Base-by-base conservation (phyloP, 1,140 invertebrate species). In the Pissodes strobi region DNA sequence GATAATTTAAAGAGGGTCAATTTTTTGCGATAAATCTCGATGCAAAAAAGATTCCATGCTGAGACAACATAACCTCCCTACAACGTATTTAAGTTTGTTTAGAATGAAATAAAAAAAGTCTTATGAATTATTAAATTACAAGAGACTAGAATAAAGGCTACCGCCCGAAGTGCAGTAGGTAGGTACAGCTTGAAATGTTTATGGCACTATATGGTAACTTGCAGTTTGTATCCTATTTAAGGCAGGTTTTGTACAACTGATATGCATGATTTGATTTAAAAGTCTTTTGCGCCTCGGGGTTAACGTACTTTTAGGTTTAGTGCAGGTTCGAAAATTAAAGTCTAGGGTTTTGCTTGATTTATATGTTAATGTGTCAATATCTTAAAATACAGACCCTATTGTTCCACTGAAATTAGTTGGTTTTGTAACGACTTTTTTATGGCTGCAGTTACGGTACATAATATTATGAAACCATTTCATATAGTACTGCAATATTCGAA, bases 1-100 rank as follows among this genome's bases (percentile, higher is more conserved):
- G 60, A 45, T 61, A 46, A 61, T 66, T 66, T 61, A 66, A 66
- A 66, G 30, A 48, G 64, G 64, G 59, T 51, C 57, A 66, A 46
- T 59, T 56, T 64, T 53, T 66, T 66, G 57, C 56, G 37, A 60
- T 57, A 48, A 43, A 61, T 61, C 25, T 21, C 10, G 19, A 51
- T 25, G 39, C 37, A 63, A 63, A 63, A 63, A 53, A 64, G 19
- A 13, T 15, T 10, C n/a, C 61, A 41, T 27, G 64, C 56, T 66
- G 64, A 30, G 64, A 21, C 22, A 15, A 37, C 57, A 56, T 59
- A 38, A 66, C 64, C 64, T 25, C 34, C 25, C 17, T 23, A 56
- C 38, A 56, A 43, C 25, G 17, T 49, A 37, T 49, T 61, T 49
- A 59, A 30, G 25, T 51, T 25, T 25, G 15, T 17, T 23, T 25